Base-by-base conservation (phyloP, 2,113 vertebrate genomes). In the Calidris pygmaea region DNA sequence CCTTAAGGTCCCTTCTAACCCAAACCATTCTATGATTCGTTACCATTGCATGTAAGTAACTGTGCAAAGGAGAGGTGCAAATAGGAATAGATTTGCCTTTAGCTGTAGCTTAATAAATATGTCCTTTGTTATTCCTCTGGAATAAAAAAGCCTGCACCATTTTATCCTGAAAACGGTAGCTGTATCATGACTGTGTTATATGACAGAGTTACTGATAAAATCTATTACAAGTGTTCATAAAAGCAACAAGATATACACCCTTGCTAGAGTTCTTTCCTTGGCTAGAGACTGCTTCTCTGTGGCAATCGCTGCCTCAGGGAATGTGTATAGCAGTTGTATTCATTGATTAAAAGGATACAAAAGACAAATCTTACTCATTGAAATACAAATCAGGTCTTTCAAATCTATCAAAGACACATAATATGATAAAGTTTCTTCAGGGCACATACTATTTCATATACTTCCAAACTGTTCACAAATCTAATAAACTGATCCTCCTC, bases 331-430 rank as follows among this genome's bases (percentile, higher is more conserved):
- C 60, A 93, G 87, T 95, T 93, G 73, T 95, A 83, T 97, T 97
- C 72, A 97, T 95, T 92, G 96, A 98, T 97, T 97, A 94, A 94
- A 96, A 96, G 50, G 59, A 93, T 93, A 90, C 82, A 80, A 89
- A 95, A 96, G 93, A 93, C 62, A 96, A 90, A 96, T 97, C 75
- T 97, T 94, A 92, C 87, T 95, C 71, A 95, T 26, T 68, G 83
- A 95, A 97, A 90, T 90, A 97, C 58, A 97, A 97, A 96, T 95
- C 86, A 93, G 50, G 45, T 39, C 85, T 96, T 97, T 97, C 66
- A 91, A 70, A 62, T 77, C 58, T 92, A 89, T 95, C 91, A 97
- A 95, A 98, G 83, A 32, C 53, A 91, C 68, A 77, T 91, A 93
- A 95, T 77, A 71, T 74, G 75, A 82, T 93, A 74, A 94, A 77